These are phyloP conservation scores for Melanostoma mellinum DNA, from an alignment of 2,888 invertebrate genomes.

Conservation along the genomic window DNA sequence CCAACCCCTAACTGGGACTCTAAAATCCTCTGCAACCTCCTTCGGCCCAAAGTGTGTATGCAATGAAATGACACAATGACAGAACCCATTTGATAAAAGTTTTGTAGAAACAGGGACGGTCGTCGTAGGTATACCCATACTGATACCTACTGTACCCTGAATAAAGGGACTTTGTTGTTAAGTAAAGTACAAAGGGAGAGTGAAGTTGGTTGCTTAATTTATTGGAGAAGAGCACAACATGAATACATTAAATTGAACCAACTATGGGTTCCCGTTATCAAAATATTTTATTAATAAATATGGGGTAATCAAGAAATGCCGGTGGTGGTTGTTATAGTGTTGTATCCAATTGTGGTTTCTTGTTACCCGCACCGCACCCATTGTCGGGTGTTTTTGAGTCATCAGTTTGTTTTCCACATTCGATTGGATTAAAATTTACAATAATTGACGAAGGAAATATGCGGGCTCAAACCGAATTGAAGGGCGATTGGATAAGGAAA, in stretches of 20 bases:
- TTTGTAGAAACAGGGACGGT: background rate
- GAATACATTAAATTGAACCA: slow-evolving; percentile 59
- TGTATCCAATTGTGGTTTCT: slow-evolving; percentile 25
- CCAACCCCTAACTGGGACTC: background rate
- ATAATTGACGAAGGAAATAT: slow-evolving; percentile 36
- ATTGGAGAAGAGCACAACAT: slow-evolving; percentile 54
- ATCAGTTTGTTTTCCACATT: slow-evolving; percentile 24
- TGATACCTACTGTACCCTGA: too few relatives aligned
- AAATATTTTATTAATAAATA: slow-evolving; percentile 66
- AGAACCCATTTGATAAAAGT: slow-evolving; percentile 50
- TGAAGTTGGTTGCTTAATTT: slow-evolving; percentile 54
- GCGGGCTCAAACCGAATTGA: slow-evolving; percentile 11
- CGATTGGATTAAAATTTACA: slow-evolving; percentile 38
- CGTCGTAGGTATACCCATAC: background rate
- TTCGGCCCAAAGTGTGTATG: background rate
- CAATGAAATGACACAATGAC: slow-evolving; percentile 64
- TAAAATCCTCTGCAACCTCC: slow-evolving; percentile 6
- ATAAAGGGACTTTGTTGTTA: background rate
- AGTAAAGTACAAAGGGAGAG: background rate
- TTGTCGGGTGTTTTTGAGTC: slow-evolving; percentile 26
- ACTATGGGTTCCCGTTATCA: slow-evolving; percentile 36
- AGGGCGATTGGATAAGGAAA: background rate
- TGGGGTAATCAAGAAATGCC: slow-evolving; percentile 20
- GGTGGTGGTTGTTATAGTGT: background rate
- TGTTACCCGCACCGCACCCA: slow-evolving; percentile 60